Evolutionary conservation across 2,113 vertebrate genomes (phyloP).

Genomic region (Hippocampus zosterae): DNA sequence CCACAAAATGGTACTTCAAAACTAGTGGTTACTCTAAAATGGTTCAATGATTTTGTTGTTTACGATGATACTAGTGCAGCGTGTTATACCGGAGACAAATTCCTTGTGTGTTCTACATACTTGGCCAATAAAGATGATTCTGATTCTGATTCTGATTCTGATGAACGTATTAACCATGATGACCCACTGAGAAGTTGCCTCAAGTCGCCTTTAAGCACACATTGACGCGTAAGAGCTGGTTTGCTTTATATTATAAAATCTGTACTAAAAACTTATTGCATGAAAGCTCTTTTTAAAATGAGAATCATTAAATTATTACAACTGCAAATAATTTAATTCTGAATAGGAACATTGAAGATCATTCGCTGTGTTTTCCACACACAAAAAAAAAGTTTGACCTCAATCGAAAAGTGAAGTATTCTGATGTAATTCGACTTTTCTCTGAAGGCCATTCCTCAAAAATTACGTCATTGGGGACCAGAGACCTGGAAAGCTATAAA

Average conservation of each 20-base stretch:
- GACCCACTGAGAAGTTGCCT: not conserved
- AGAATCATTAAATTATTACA: too few relatives aligned
- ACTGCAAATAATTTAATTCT: not conserved
- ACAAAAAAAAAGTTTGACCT: constrained; percentile 39
- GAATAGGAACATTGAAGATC: constrained; percentile 29
- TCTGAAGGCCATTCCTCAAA: constrained; percentile 58
- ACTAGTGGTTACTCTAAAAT: too few relatives aligned
- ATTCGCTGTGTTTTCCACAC: constrained; percentile 47
- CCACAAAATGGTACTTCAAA: too few relatives aligned
- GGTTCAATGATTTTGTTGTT: too few relatives aligned
- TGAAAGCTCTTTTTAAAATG: too few relatives aligned
- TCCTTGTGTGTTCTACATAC: too few relatives aligned
- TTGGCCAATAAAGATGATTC: too few relatives aligned
- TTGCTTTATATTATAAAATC: not conserved
- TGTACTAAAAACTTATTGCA: too few relatives aligned
- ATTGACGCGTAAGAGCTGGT: not conserved
- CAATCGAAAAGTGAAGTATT: constrained; percentile 59
- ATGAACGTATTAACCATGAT: constrained; percentile 11
- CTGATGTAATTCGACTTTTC: constrained; percentile 40
- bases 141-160: too few relatives aligned
- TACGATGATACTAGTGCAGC: too few relatives aligned
- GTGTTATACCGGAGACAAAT: too few relatives aligned
- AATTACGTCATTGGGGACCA: constrained; percentile 60
- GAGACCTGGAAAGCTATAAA: constrained; percentile 53
- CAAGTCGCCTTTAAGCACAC: not conserved